A percentile compares a stretch with the other conserved stretches of the same genome.
Evolutionary conservation across 2,797 vertebrate species (phyloP).

Genomic region (Coregonus sp.): DNA sequence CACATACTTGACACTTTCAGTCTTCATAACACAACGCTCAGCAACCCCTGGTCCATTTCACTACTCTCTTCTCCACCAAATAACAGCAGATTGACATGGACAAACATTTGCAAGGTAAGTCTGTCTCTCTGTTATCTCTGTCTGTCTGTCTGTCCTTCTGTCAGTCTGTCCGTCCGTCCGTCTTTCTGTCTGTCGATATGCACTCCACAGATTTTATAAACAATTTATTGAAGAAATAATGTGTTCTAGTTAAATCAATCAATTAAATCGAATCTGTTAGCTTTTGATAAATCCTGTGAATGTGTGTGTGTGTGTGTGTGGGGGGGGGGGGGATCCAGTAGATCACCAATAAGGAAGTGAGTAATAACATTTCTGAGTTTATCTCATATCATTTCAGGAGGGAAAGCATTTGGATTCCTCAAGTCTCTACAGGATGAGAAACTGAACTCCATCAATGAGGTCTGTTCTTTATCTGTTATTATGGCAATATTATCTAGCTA

Average conservation of each 20-base stretch:
- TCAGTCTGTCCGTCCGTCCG: no score
- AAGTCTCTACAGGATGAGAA: slow-evolving; percentile 81
- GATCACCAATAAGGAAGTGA: background rate
- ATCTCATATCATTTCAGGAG: slow-evolving; percentile 57
- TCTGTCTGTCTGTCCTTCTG: background rate
- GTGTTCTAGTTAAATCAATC: no score
- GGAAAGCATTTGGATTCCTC: slow-evolving; percentile 77
- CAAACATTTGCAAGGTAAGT: slow-evolving; percentile 63
- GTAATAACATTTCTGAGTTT: background rate
- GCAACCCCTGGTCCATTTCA: background rate
- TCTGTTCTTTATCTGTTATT: slow-evolving; percentile 31
- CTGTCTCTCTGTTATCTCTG: background rate
- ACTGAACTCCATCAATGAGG: slow-evolving; percentile 79
- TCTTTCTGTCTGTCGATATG: background rate
- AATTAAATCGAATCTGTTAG: background rate
- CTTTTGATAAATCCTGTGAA: background rate
- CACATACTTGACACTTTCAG: slow-evolving; percentile 11
- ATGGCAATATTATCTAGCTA: background rate
- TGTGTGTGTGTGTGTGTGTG: background rate
- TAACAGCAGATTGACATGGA: slow-evolving; percentile 54
- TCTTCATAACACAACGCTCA: slow-evolving; percentile 10
- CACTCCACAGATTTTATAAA: background rate
- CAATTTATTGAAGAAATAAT: no score
- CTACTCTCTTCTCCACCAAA: slow-evolving; percentile 6
- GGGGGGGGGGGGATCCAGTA: no score